These are phyloP conservation scores for Tenthredo distinguenda DNA, from an alignment of 2,888 invertebrate genomes.

Conservation along the genomic window DNA sequence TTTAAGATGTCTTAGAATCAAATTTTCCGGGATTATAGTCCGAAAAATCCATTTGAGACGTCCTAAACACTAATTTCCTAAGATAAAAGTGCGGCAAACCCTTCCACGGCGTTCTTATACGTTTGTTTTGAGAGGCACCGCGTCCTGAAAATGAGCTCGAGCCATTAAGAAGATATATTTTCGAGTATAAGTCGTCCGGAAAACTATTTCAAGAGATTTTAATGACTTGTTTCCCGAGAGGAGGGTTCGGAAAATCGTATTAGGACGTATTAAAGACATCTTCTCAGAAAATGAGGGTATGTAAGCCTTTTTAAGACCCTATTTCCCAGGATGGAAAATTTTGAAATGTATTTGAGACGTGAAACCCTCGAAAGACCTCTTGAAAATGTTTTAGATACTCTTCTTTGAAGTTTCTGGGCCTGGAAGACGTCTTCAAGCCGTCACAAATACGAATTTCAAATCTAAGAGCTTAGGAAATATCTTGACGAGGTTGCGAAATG, in stretches of 20 bases:
- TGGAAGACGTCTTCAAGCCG: background rate
- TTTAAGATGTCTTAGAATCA: no score
- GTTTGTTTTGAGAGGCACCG: background rate
- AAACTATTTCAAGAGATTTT: background rate
- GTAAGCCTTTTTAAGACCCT: background rate
- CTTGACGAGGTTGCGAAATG: background rate
- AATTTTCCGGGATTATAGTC: background rate
- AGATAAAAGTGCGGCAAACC: background rate
- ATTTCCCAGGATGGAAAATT: background rate
- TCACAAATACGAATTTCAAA: background rate
- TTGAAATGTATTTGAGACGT: background rate
- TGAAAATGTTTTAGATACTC: background rate
- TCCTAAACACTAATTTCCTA: background rate
- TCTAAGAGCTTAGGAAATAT: background rate
- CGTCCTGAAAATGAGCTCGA: background rate
- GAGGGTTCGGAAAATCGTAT: background rate
- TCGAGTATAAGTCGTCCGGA: background rate
- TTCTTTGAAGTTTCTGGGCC: background rate
- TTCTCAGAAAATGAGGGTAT: background rate
- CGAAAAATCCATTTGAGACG: background rate
- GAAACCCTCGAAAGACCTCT: background rate
- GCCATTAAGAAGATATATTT: background rate
- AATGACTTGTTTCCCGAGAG: background rate
- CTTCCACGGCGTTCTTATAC: background rate
- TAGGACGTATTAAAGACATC: background rate